These are phyloP conservation scores for Trematomus bernacchii DNA, from an alignment of 2,797 vertebrate genomes.

Conservation along the genomic window DNA sequence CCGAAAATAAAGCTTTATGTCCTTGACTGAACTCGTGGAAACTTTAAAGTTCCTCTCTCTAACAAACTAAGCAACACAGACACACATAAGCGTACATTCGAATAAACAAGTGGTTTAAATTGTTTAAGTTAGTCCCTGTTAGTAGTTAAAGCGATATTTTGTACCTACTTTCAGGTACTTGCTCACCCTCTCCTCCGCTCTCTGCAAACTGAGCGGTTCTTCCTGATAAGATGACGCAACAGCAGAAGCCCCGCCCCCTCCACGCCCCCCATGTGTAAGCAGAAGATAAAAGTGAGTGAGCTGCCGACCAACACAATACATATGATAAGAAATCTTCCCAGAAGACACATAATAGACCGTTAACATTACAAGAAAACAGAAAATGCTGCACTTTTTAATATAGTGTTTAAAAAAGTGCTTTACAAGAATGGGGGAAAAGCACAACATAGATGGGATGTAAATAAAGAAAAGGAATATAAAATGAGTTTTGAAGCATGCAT, in stretches of 20 bases:
- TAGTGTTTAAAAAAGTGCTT: too few relatives aligned
- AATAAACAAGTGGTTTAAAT: rapidly evolving
- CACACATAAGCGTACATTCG: rapidly evolving
- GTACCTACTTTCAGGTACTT: background rate
- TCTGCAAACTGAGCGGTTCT: conserved; percentile 14
- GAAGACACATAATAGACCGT: too few relatives aligned
- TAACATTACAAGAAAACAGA: too few relatives aligned
- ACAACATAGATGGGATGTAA: too few relatives aligned
- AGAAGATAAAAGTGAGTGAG: conserved; percentile 49
- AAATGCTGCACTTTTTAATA: too few relatives aligned
- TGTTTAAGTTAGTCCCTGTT: rapidly evolving
- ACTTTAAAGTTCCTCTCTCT: conserved; percentile 49
- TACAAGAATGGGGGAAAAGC: too few relatives aligned
- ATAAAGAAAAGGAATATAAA: too few relatives aligned
- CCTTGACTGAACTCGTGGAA: conserved; percentile 68
- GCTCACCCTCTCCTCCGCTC: conserved; percentile 9
- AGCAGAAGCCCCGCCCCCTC: conserved; percentile 40
- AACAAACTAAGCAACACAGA: background rate
- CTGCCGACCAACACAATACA: too few relatives aligned
- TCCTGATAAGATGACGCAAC: conserved; percentile 73
- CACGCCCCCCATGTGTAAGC: conserved; percentile 63
- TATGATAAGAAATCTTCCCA: too few relatives aligned
- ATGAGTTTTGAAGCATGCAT: too few relatives aligned
- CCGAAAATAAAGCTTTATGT: conserved; percentile 15
- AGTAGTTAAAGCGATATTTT: rapidly evolving